Evolutionary conservation across 2,888 invertebrate genomes (phyloP), one percentile per base, ranked within the genome.

Genomic region (Boloria selene): DNA sequence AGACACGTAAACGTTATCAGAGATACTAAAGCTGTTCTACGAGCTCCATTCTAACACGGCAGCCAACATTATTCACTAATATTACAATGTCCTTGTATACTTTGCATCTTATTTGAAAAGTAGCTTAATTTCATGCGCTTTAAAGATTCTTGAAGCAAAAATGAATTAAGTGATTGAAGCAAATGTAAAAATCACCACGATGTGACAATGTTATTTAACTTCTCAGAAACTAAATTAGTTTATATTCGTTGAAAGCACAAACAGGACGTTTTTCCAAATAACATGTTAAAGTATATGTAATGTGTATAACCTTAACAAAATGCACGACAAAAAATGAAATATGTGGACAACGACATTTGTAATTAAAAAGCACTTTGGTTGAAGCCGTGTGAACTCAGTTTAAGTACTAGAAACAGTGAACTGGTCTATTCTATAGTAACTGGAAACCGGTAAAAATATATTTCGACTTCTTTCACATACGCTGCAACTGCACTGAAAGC

Each of bases 1-100:
- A 78, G 75, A 77, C 83, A 83, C 80, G 80, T 80, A 78, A 77
- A 78, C 76, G 79, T 81, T 81, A 83, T 81, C 80, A 70, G 64
- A 59, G 65, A 59, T 54, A 66, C 70, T 72, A 69, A 72, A 69
- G 63, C 68, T 56, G 45, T 51, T 59, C 68, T 64, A 61, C 52
- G 58, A 63, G 67, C 63, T 72, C 68, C 49, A 65, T 67, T 70
- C 64, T 65, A 64, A 65, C 68, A 65, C 54, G 65, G 70, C 72
- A 70, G 61, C 52, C 50, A 51, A 68, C 64, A 61, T 61, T 68
- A 63, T 53, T 54, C 31, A 65, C 65, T 64, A 64, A 67, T 67
- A 68, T 70, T 64, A 62, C 45, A 61, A 45, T 55, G 42, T 59
- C 26, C 31, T 26, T 49, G 16, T 51, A 44, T 22, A 59, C 54